Conservation (phyloP, 2,888 invertebrate genomes). For the Heliconius aoede region DNA sequence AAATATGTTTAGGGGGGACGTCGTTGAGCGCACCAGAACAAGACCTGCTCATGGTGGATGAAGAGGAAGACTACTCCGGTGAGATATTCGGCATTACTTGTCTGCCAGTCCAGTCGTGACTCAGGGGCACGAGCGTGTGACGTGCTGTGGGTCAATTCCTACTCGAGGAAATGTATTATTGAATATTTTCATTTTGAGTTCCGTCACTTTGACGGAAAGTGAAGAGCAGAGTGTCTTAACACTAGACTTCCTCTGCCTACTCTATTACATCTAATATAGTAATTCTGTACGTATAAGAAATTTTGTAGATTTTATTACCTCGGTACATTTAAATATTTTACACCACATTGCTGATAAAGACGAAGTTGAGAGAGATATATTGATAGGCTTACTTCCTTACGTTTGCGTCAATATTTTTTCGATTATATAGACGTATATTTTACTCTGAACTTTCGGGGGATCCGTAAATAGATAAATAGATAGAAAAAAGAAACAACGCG, state of each 20-base stretch:
- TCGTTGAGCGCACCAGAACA: conserved; percentile 2
- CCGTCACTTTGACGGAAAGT: too few species aligned
- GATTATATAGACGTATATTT: not conserved
- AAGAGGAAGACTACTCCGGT: conserved; percentile 20
- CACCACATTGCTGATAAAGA: not conserved
- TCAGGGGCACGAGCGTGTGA: too few species aligned
- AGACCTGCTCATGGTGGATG: not conserved
- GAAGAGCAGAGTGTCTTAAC: too few species aligned
- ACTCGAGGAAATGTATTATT: too few species aligned
- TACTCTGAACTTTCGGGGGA: not conserved
- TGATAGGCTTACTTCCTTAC: not conserved
- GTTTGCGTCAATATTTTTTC: not conserved
- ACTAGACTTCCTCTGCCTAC: too few species aligned
- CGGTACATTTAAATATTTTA: not conserved
- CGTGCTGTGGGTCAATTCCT: too few species aligned
- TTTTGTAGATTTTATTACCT: too few species aligned
- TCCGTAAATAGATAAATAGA: not conserved
- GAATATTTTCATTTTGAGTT: too few species aligned
- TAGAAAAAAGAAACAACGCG: too few species aligned
- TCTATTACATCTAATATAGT: too few species aligned
- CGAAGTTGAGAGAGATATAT: conserved; percentile 12
- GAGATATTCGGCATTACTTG: conserved; percentile 8
- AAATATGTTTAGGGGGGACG: conserved; percentile 7
- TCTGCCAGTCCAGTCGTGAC: too few species aligned
- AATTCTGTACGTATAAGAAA: too few species aligned